These are phyloP conservation scores for Catharus ustulatus DNA, from an alignment of 2,797 vertebrate species.

Conservation along the genomic window DNA sequence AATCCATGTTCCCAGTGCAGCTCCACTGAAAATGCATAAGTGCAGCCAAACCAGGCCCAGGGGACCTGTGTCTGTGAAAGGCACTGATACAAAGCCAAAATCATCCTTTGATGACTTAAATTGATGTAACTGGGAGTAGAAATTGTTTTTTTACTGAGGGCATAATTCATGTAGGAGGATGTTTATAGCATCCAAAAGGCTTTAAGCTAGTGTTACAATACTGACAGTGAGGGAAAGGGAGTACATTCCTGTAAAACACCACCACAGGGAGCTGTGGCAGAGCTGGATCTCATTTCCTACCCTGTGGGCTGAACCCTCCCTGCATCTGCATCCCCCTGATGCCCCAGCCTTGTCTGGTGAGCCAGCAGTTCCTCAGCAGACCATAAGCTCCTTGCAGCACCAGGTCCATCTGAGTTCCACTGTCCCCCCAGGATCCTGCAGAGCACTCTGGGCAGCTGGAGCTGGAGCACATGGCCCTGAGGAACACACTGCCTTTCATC, in stretches of 20 bases:
- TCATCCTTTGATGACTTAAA: background rate
- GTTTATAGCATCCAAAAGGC: background rate
- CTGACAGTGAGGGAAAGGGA: background rate
- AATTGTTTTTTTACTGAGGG: conserved; percentile 10
- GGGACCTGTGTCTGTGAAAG: background rate
- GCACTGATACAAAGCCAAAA: background rate
- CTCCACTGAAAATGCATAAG: background rate
- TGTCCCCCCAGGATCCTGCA: accelerated
- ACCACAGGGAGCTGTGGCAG: background rate
- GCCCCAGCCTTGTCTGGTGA: background rate
- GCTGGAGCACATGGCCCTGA: background rate
- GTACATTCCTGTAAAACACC: background rate
- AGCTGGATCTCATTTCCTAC: background rate
- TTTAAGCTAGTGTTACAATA: background rate
- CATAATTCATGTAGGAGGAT: conserved; percentile 16
- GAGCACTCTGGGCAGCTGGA: background rate
- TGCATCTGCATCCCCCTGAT: background rate
- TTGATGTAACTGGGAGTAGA: conserved; percentile 22
- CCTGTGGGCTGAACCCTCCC: background rate
- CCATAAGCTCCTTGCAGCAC: background rate
- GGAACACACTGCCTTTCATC: background rate
- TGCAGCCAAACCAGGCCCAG: background rate
- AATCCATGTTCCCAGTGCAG: background rate
- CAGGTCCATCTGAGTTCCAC: background rate
- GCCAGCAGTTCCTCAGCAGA: background rate